Conservation (phyloP, 2,797 vertebrate species). For the Strix occidentalis region DNA sequence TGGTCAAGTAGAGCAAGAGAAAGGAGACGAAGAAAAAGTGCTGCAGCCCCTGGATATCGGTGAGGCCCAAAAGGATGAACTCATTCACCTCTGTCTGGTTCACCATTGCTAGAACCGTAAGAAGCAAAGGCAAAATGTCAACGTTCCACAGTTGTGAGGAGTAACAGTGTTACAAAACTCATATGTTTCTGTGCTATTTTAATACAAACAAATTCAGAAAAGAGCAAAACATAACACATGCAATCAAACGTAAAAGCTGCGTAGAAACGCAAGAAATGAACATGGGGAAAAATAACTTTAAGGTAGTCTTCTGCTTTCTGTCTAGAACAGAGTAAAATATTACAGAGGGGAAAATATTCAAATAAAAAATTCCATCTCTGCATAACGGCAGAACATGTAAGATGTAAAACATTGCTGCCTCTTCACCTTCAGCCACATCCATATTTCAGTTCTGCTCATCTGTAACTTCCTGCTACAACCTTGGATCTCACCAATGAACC, state of each 20-base stretch:
- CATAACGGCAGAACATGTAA: neutral
- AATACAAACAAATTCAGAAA: neutral
- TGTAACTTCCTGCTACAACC: neutral
- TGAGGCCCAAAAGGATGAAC: slow-evolving; percentile 47
- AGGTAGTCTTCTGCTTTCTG: neutral
- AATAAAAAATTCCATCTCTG: neutral
- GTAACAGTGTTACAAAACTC: neutral
- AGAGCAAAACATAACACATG: neutral
- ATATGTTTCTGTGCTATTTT: neutral
- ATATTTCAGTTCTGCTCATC: neutral
- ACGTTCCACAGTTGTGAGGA: neutral
- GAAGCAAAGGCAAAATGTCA: neutral
- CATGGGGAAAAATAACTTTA: neutral
- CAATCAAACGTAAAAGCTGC: neutral
- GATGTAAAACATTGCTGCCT: neutral
- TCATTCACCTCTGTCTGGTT: slow-evolving; percentile 5
- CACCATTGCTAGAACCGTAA: slow-evolving; percentile 1
- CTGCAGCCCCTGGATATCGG: neutral
- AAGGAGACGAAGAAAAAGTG: slow-evolving; percentile 21
- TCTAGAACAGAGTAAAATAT: neutral
- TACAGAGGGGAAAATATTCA: neutral
- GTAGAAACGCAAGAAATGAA: neutral
- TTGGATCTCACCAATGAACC: neutral
- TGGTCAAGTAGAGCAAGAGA: slow-evolving; percentile 14
- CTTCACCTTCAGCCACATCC: neutral